phyloP scores from a whole-genome alignment of 2,797 vertebrate genomes.

The Pelobates cultripes region DNA sequence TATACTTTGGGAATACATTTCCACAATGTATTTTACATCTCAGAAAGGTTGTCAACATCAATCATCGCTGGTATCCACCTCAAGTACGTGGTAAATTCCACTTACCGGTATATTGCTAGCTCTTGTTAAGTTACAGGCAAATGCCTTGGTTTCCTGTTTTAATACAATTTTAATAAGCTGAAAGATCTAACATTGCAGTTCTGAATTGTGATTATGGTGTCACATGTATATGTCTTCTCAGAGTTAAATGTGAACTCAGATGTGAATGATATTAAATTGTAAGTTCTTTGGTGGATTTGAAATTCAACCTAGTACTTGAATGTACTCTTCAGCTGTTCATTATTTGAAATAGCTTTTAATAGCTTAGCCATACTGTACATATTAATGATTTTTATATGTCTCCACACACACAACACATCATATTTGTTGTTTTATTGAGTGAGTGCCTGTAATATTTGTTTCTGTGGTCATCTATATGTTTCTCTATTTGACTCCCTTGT shows the following conservation, averaged over 20 bases:
- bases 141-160: conserved; percentile 23
- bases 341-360: background rate
- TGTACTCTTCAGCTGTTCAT: background rate
- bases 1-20: background rate
- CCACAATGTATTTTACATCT: conserved; percentile 11
- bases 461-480: no score
- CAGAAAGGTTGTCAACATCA: conserved; percentile 9
- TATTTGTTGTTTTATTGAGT: no score
- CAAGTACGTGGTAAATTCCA: background rate
- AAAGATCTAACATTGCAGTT: conserved; percentile 34
- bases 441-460: no score
- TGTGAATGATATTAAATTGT: background rate
- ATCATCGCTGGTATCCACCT: background rate
- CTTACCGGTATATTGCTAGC: conserved; percentile 6
- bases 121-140: conserved; percentile 16
- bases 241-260: conserved; percentile 15
- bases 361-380: no score
- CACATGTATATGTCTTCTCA: conserved; percentile 2
- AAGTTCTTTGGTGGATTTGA: background rate
- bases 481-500: no score
- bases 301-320: background rate
- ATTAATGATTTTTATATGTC: no score
- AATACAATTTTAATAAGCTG: conserved; percentile 22
- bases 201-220: conserved; percentile 30
- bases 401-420: no score